phyloP scores from a whole-genome alignment of 1,140 invertebrate species.

The Drosophila parabipectinata region DNA sequence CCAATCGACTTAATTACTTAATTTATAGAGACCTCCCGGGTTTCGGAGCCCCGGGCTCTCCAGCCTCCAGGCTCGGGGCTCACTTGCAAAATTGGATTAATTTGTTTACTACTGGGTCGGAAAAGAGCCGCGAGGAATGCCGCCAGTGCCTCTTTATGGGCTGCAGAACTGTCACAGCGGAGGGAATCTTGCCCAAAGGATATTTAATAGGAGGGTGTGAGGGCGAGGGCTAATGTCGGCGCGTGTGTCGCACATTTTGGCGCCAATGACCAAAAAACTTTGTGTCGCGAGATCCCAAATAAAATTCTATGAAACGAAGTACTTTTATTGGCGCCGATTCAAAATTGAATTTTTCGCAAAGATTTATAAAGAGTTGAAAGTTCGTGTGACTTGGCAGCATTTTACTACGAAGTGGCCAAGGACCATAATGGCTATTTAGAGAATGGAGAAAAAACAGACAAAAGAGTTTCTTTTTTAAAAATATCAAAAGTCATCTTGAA shows the following conservation, averaged over 20 bases:
- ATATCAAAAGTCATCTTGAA: not conserved
- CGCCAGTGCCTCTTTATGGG: slow-evolving; percentile 33
- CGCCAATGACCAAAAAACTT: slow-evolving; percentile 24
- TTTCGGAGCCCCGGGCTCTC: not conserved
- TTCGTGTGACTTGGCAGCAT: slow-evolving; percentile 18
- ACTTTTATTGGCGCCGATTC: slow-evolving; percentile 2
- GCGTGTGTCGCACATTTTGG: slow-evolving; percentile 23
- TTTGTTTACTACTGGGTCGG: slow-evolving; percentile 64
- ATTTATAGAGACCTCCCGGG: slow-evolving; percentile 60
- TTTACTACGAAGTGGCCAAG: not conserved
- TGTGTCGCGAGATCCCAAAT: slow-evolving; percentile 21
- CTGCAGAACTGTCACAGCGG: slow-evolving; percentile 15
- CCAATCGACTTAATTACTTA: slow-evolving; percentile 71
- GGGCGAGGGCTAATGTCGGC: not conserved
- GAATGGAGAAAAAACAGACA: not conserved
- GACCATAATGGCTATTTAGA: not conserved
- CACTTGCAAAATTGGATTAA: slow-evolving; percentile 73
- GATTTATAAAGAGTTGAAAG: slow-evolving; percentile 10
- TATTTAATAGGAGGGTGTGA: not conserved
- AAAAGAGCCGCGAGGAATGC: slow-evolving; percentile 15
- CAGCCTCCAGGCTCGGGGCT: not conserved
- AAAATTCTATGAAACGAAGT: slow-evolving; percentile 19
- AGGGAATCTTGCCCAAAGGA: slow-evolving; percentile 3
- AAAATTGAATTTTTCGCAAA: not conserved
- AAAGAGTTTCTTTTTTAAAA: not conserved